Percentiles rank a stretch among this genome's conserved stretches.
phyloP scores from a whole-genome alignment of 2,113 vertebrate genomes.

The Morone saxatilis region DNA sequence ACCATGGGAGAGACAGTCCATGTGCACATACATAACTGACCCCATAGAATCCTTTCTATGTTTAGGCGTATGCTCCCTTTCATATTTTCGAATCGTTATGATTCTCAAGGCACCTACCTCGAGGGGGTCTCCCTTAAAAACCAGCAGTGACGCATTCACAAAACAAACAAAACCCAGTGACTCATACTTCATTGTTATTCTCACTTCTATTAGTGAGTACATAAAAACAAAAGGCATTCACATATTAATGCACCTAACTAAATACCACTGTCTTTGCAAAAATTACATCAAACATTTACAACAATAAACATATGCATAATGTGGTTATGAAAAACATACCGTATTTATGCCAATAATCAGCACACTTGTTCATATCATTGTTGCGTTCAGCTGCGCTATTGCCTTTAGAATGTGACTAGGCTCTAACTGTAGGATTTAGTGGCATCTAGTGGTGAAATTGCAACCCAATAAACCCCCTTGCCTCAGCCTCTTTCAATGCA shows the following conservation, averaged over 20 bases:
- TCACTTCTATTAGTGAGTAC: background rate
- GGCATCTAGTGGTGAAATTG: too few relatives aligned
- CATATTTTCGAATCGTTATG: background rate
- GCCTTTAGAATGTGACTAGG: too few relatives aligned
- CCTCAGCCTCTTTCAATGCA: too few relatives aligned
- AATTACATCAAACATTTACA: background rate
- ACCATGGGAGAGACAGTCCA: background rate
- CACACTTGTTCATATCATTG: too few relatives aligned
- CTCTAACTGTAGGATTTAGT: too few relatives aligned
- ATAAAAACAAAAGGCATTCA: background rate
- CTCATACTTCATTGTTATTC: constrained; percentile 28
- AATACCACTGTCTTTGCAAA: background rate
- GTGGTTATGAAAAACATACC: too few relatives aligned
- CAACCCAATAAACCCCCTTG: too few relatives aligned
- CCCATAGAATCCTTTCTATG: background rate
- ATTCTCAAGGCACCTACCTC: constrained; percentile 7
- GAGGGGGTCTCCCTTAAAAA: constrained; percentile 19
- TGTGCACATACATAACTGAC: constrained; percentile 19
- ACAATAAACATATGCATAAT: background rate
- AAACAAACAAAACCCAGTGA: constrained; percentile 22
- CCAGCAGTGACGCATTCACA: background rate
- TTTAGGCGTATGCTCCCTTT: background rate
- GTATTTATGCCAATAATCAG: too few relatives aligned
- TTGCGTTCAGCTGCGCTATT: too few relatives aligned
- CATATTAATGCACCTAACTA: background rate